Evolutionary conservation across 1,140 invertebrate species (phyloP), one percentile per base, ranked within the genome.

Genomic region (Aphaenogaster rudis): DNA sequence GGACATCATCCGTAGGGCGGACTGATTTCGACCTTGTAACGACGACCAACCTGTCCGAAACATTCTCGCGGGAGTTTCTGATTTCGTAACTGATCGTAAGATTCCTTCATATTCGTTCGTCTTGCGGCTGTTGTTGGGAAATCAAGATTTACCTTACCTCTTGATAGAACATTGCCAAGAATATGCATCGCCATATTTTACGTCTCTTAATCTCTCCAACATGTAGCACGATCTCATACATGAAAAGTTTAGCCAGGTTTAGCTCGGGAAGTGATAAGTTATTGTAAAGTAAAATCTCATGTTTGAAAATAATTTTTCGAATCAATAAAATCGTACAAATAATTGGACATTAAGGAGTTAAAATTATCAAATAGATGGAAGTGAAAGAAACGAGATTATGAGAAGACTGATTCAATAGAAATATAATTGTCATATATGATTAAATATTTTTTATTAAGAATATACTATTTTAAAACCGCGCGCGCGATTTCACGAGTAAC

Each of bases 81-180:
- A 86, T 86, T 79, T 86, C 74, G 28, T 86, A 59, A 86, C 81
- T 42, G 69, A 80, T 89, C 74, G 74, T 48, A 54, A 74, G 76
- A 86, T 82, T 87, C 71, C 71, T 54, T 77, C 86, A 61, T 61
- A 61, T 59, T 59, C 52, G 50, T 74, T 36, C 21, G 6, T 61
- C 28, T 1, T 9, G 17, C n/a, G 50, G 13, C 36, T 28, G 36
- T 54, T 42, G 63, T 69, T 45, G 36, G 9, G 36, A 67, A 69
- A 81, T 71, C 42, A 79, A 63, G 42, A 48, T 63, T 64, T 63
- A 45, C 42, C 4, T 63, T n/a, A 36, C 28, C 21, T 48, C 42
- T 48, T 64, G 39, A 63, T 63, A 48, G 28, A 79, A n/a, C 33
- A 50, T 79, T 50, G 45, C 17, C n/a, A 33, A 33, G 57, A 61